Evolutionary conservation across 2,888 invertebrate species (phyloP).

Genomic region (Drosophila kuntzei): DNA sequence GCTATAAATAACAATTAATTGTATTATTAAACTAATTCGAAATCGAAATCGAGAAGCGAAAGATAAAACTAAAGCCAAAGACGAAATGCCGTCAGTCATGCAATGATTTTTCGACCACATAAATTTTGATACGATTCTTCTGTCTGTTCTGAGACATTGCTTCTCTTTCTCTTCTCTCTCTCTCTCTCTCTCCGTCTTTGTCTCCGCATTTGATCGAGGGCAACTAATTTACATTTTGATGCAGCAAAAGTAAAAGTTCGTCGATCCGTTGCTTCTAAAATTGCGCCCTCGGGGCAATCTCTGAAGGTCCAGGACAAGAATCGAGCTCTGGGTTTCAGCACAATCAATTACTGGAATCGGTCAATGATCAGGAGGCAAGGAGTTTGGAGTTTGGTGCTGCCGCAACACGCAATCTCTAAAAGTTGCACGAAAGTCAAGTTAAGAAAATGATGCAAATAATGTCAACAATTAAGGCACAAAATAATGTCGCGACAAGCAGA

Average conservation of each 20-base stretch:
- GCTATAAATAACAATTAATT: slow-evolving; percentile 81
- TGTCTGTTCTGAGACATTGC: neutral
- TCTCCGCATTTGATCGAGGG: slow-evolving; percentile 12
- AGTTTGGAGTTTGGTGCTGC: slow-evolving; percentile 11
- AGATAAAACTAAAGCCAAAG: slow-evolving; percentile 27
- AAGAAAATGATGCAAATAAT: slow-evolving; percentile 49
- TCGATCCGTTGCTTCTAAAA: slow-evolving; percentile 61
- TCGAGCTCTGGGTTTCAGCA: slow-evolving; percentile 9
- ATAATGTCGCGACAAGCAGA: slow-evolving; percentile 23
- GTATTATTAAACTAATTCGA: slow-evolving; percentile 81
- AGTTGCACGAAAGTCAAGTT: slow-evolving; percentile 25
- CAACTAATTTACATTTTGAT: slow-evolving; percentile 77
- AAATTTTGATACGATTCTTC: slow-evolving; percentile 47
- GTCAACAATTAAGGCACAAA: slow-evolving; percentile 56
- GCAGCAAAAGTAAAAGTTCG: slow-evolving; percentile 69
- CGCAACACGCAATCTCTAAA: slow-evolving; percentile 53
- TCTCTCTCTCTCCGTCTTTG: neutral
- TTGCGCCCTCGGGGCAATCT: slow-evolving; percentile 59
- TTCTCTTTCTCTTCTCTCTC: neutral
- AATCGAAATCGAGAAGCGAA: slow-evolving; percentile 9
- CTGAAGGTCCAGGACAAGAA: slow-evolving; percentile 15
- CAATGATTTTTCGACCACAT: slow-evolving; percentile 60
- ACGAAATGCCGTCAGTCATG: slow-evolving; percentile 80
- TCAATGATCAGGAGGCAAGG: slow-evolving; percentile 66
- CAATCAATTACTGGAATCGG: slow-evolving; percentile 77